Base-by-base conservation (phyloP, 2,113 vertebrate genomes). In the Pipa parva region DNA sequence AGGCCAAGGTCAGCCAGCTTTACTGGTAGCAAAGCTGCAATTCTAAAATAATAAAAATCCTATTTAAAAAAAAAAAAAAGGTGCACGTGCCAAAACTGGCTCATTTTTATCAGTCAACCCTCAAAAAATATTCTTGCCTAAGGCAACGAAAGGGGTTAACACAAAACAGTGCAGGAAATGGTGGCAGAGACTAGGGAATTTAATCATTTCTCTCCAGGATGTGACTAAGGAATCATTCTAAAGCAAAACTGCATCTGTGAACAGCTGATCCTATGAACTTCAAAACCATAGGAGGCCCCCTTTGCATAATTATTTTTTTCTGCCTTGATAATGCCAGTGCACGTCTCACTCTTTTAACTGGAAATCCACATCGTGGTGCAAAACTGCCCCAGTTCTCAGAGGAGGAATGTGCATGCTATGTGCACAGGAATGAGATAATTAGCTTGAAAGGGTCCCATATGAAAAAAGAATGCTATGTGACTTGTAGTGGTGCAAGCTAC, bases 171-270 rank as follows among this genome's bases (percentile, higher is more conserved):
- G 25, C 58, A 70, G 66, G 66, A 70, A 70, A 61, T 39, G 57
- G 66, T 70, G 66, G 48, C 66, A 54, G 66, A 52, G 66, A 61
- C 58, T 70, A 45, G 66, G 66, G 57, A 70, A 70, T 70, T 52
- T 70, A 70, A 70, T 70, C 25, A 54, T 70, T 61, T 54, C 66
- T 70, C 66, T 61, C 33, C 66, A 70, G 66, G 66, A 70, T 61
- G 66, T 70, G 66, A 70, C 57, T 70, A 70, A 69, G 57, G 54
- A 70, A 54, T 54, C 57, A 37, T 70, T 70, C 57, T 33, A 70
- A 25, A 45, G 66, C 29, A 69, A 60, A 52, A 52, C 42, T 22
- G 57, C 49, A 28, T 70, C 57, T 61, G 66, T 12, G 49, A 52
- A 50, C 58, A 46, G 58, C 48, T 45, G 58, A 70, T 61, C 57